Evolutionary conservation across 1,140 invertebrate genomes (phyloP), one percentile per base, ranked within the genome.

Genomic region (Panulirus ornatus): DNA sequence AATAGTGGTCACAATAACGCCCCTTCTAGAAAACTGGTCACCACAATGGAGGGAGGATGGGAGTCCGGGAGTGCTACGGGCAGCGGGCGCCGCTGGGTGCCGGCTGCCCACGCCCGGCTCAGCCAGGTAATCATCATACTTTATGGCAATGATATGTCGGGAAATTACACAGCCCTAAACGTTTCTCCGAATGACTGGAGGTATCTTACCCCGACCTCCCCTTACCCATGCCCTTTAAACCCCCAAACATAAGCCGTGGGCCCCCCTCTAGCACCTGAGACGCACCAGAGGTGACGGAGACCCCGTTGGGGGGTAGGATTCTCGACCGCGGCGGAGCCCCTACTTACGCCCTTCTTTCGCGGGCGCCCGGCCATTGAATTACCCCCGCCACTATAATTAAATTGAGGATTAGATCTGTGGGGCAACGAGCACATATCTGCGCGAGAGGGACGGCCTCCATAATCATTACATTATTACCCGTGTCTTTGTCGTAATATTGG

Each of bases 401-500:
- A 70, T 81, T 81, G 76, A 81, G 75, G 86, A 88, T 88, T 70
- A 88, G 86, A 88, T 88, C 76, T 79, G 51, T 30, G 78, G 58
- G 86, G 38, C 51, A 81, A 47, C 51, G 76, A 70, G 86, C 63
- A 81, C 76, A 63, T 81, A 70, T 82, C 73, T 66, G 66, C 40
- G 54, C 38, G 27, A 42, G 54, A 82, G 87, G 30, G 87, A 82
- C 63, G 78, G 42, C 42, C 58, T 19, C 78, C 87, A 81, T 89
- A 83, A 89, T 83, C 79, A 83, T 89, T 89, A 89, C 79, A 89
- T 89, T 83, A 89, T 89, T 82, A 73, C 66, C 87, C 63, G 87
- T 89, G 87, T 89, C 87, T 89, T 89, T 89, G 78, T 79, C 87
- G 58, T 89, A 89, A 89, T 89, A 82, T 89, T 82, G 87, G 87